Evolutionary conservation across 2,113 vertebrate genomes (phyloP).

Genomic region (Conger conger): DNA sequence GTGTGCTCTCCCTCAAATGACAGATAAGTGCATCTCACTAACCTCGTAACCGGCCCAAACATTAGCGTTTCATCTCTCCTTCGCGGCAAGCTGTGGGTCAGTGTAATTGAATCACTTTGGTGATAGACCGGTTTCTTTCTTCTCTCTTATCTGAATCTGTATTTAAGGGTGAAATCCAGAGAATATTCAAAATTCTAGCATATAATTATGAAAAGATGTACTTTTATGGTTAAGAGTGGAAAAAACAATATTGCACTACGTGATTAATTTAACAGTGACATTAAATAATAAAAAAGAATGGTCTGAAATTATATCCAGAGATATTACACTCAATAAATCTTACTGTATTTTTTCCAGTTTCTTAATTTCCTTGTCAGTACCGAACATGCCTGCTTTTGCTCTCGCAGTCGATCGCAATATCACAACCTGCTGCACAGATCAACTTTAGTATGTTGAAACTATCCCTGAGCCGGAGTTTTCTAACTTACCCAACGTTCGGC

Average conservation of each 20-base stretch:
- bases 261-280: neutral
- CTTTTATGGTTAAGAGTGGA: neutral
- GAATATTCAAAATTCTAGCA: neutral
- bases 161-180: neutral
- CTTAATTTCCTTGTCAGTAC: neutral
- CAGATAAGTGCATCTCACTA: conserved; percentile 14
- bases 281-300: neutral
- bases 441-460: neutral
- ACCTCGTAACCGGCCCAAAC: neutral
- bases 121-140: neutral
- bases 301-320: neutral
- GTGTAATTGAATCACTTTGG: neutral
- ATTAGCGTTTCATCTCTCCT: neutral
- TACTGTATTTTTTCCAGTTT: neutral
- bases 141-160: neutral
- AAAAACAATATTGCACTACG: neutral
- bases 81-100: neutral
- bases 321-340: neutral
- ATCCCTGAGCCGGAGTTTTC: neutral
- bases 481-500: neutral
- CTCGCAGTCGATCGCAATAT: neutral
- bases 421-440: neutral
- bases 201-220: neutral
- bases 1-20: conserved; percentile 4
- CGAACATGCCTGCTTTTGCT: neutral